Conservation (phyloP, 2,113 vertebrate species). For the Ailuropoda melanoleuca region DNA sequence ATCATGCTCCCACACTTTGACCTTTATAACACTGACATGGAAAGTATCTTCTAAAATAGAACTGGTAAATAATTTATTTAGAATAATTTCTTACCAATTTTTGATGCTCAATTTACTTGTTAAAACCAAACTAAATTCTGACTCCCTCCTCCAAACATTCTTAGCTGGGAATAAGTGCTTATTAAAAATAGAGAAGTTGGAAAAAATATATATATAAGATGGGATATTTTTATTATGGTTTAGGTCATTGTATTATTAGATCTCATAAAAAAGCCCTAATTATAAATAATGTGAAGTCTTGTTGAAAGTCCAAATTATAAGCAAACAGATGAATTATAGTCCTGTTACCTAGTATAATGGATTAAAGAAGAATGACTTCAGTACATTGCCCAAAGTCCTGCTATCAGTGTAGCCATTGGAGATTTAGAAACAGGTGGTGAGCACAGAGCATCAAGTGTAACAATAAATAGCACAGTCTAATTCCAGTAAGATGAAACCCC, state of each 20-base stretch:
- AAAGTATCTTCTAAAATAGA: conserved; percentile 43
- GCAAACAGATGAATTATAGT: not conserved
- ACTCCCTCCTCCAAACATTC: not conserved
- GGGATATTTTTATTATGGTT: not conserved
- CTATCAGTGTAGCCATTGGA: not conserved
- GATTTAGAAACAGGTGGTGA: conserved; percentile 60
- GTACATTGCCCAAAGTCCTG: not conserved
- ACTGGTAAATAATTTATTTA: not conserved
- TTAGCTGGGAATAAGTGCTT: conserved; percentile 7
- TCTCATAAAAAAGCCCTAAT: not conserved
- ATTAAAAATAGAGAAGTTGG: not conserved
- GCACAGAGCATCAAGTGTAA: conserved; percentile 20
- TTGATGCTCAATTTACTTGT: not conserved
- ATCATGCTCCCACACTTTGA: conserved; percentile 33
- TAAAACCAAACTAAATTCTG: not conserved
- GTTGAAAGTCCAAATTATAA: not conserved
- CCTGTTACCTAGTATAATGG: not conserved
- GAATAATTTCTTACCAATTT: not conserved
- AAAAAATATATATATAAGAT: not conserved
- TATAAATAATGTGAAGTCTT: not conserved
- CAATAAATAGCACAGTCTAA: conserved; percentile 69
- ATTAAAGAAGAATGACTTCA: conserved; percentile 35
- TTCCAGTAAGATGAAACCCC: conserved; percentile 65
- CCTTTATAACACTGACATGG: not conserved
- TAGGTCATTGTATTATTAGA: conserved; percentile 4